Base-by-base conservation (phyloP, 2,113 vertebrate genomes). In the Hemiprocne comata region DNA sequence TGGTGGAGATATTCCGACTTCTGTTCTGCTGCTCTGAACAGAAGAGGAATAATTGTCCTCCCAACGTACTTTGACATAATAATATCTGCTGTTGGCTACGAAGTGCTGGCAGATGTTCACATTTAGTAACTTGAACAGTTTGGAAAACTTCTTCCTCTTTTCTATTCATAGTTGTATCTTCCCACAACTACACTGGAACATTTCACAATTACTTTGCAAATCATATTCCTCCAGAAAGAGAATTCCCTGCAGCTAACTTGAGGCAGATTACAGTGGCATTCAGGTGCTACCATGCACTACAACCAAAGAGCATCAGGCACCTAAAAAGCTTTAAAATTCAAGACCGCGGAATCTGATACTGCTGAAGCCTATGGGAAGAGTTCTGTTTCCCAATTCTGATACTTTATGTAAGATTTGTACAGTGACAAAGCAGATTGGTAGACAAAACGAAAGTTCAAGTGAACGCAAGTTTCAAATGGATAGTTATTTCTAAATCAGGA, bases 41-140 rank as follows among this genome's bases (percentile, higher is more conserved):
- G 65, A 85, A 85, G 38, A 90, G 50, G 64, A 95, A 40, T 75
- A 60, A 84, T 84, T 88, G 93, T 91, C 83, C 25, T 86, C 73
- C 92, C 61, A 86, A 78, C 17, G 33, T 77, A 86, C 84, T 86
- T 86, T 92, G 85, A 90, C 79, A 91, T 46, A 61, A 61, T 77
- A 95, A 71, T 97, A 89, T 70, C 85, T 94, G 50, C 65, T 92
- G 28, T 62, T 92, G 79, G 88, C 83, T 94, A 92, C 44, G 50
- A 93, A 90, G 80, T 24, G 61, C 72, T 93, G 92, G 93, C 90
- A 95, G 90, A 89, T 95, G 92, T 81, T 86, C 85, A 81, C 46
- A 66, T 46, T 50, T 9, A 90, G 73, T 65, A 89, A 48, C 44
- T 75, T 31, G 71, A 93, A 74, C 61, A 50, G 84, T 93, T 93